A percentile compares a stretch with the other conserved stretches of the same genome.
Conservation (phyloP, 2,888 invertebrate species). For the Pterostichus madidus region DNA sequence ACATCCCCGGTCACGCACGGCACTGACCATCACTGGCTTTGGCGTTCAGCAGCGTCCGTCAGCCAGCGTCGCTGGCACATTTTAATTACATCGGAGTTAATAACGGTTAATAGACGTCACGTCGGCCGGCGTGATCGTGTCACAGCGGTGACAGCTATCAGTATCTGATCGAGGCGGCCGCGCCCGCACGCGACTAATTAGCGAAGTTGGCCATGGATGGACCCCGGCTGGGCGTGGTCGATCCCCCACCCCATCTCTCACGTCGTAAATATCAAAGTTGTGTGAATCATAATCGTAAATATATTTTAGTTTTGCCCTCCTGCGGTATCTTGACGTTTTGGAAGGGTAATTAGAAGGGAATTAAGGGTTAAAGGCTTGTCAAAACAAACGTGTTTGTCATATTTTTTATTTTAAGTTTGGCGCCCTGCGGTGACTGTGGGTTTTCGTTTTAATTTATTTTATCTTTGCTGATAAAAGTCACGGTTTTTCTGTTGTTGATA, state of each 20-base stretch:
- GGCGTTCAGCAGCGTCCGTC: slow-evolving; percentile 16
- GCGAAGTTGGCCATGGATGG: slow-evolving; percentile 55
- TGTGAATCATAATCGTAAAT: slow-evolving; percentile 60
- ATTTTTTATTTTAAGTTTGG: slow-evolving; percentile 48
- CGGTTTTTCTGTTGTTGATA: slow-evolving; percentile 5
- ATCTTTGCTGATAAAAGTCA: slow-evolving; percentile 43
- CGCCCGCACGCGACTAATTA: slow-evolving; percentile 60
- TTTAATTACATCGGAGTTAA: slow-evolving; percentile 71
- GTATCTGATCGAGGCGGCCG: slow-evolving; percentile 70
- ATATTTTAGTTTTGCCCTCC: slow-evolving; percentile 33
- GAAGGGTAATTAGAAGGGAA: slow-evolving; percentile 41
- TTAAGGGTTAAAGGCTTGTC: slow-evolving; percentile 56
- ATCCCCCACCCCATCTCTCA: slow-evolving; percentile 5
- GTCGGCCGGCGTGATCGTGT: slow-evolving; percentile 53
- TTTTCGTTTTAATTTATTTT: slow-evolving; percentile 48
- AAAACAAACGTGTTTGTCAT: slow-evolving; percentile 57
- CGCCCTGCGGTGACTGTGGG: slow-evolving; percentile 15
- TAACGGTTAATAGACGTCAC: slow-evolving; percentile 69
- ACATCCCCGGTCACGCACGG: slow-evolving; percentile 18
- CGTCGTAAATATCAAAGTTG: slow-evolving; percentile 50
- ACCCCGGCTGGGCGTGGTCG: slow-evolving; percentile 1
- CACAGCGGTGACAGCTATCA: slow-evolving; percentile 63
- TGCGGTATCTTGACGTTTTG: slow-evolving; percentile 31
- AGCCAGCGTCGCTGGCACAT: slow-evolving; percentile 48
- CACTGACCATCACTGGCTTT: background rate